Evolutionary conservation across 2,797 vertebrate genomes (phyloP).

Genomic region (Prionace glauca): DNA sequence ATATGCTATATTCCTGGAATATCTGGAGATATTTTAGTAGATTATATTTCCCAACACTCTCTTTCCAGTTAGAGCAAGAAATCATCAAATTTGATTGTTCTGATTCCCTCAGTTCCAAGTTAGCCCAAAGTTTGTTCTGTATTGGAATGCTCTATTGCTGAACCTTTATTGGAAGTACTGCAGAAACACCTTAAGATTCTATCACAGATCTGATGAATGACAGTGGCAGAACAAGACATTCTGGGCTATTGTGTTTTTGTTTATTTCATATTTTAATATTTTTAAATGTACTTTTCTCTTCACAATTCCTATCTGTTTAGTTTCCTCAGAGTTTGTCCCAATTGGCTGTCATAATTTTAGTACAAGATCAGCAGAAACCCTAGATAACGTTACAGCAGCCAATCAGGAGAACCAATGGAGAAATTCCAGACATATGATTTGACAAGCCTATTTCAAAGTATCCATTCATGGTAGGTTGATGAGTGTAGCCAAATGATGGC

Average conservation of each 20-base stretch:
- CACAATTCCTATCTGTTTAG: neutral
- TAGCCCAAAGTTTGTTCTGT: neutral
- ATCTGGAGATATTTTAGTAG: constrained; percentile 9
- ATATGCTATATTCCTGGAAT: neutral
- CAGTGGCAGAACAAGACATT: neutral
- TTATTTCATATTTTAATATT: neutral
- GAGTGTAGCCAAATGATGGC: neutral
- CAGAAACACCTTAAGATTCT: neutral
- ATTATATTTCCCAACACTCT: neutral
- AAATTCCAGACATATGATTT: neutral
- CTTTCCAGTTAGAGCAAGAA: neutral
- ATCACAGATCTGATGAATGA: neutral
- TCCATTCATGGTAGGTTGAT: neutral
- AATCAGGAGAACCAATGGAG: neutral
- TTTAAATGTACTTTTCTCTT: neutral
- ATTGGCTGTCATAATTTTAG: too few species aligned
- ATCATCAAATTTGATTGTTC: neutral
- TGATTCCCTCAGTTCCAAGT: neutral
- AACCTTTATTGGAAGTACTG: neutral
- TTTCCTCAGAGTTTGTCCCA: neutral
- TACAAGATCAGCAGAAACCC: neutral
- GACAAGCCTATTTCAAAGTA: neutral
- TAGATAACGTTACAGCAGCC: neutral
- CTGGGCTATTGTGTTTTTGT: neutral
- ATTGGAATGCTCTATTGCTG: neutral